A percentile compares a stretch with the other conserved stretches of the same genome.
Evolutionary conservation across 2,113 vertebrate genomes (phyloP).

Genomic region (Sylvilagus bachmani): DNA sequence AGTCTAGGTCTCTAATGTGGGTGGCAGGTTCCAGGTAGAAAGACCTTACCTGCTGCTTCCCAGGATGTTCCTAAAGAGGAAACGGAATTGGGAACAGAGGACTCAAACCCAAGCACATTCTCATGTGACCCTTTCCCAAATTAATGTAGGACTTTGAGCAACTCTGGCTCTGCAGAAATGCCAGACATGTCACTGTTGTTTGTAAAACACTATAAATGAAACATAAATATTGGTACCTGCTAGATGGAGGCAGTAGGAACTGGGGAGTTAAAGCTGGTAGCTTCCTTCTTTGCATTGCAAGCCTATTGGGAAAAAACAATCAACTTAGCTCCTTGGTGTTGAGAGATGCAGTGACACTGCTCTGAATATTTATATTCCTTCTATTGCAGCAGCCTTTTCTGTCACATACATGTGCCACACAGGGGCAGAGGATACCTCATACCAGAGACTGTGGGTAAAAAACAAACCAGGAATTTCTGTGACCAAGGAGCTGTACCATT

Average conservation of each 20-base stretch:
- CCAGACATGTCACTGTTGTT: not conserved
- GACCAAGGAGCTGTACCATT: not conserved
- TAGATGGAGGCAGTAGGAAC: not conserved
- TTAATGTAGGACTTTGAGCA: not conserved
- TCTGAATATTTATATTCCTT: not conserved
- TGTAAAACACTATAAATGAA: not conserved
- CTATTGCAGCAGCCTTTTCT: not conserved
- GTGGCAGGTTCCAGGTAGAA: too few relatives aligned
- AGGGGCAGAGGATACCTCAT: not conserved
- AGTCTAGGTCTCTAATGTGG: too few relatives aligned
- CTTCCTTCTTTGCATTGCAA: not conserved
- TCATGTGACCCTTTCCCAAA: not conserved
- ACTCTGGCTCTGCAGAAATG: not conserved
- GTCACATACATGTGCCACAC: not conserved
- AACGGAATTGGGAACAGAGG: too few relatives aligned
- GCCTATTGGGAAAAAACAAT: not conserved
- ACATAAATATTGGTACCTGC: not conserved
- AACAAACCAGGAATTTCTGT: not conserved
- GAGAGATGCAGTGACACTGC: not conserved
- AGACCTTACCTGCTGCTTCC: too few relatives aligned
- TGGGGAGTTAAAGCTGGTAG: not conserved
- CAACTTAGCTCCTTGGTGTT: not conserved
- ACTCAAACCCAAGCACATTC: too few relatives aligned
- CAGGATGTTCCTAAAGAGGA: too few relatives aligned
- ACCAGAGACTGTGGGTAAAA: not conserved